Conservation (phyloP, 1,140 invertebrate genomes). For the Caligus rogercresseyi region DNA sequence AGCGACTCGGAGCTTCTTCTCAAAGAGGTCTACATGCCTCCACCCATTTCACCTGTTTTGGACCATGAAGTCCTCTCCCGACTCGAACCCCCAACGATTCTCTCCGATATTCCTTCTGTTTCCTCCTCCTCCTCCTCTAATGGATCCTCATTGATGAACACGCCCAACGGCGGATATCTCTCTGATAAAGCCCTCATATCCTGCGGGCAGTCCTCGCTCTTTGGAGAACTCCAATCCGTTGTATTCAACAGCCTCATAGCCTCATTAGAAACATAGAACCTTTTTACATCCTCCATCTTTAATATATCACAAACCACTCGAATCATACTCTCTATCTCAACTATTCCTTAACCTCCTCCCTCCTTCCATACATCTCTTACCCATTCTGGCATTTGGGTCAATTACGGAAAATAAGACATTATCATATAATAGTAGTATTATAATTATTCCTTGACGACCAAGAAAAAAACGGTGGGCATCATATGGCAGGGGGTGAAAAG, state of each 20-base stretch:
- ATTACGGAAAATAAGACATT: no score
- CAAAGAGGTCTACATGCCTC: slow-evolving; percentile 15
- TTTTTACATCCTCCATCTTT: no score
- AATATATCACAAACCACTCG: no score
- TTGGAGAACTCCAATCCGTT: slow-evolving; percentile 45
- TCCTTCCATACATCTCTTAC: no score
- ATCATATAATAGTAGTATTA: no score
- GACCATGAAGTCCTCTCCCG: not conserved
- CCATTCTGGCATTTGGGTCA: no score
- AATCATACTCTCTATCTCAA: no score
- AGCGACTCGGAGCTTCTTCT: not conserved
- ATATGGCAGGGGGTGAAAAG: no score
- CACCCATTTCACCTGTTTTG: not conserved
- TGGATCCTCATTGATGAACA: no score
- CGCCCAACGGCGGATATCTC: not conserved
- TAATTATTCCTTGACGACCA: no score
- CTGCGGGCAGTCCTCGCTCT: slow-evolving; percentile 45
- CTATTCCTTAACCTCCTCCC: no score
- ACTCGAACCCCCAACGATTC: not conserved
- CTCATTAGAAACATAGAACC: slow-evolving; percentile 47
- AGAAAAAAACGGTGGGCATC: no score
- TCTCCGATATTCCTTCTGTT: not conserved
- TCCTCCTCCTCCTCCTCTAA: not conserved
- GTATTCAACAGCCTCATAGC: slow-evolving; percentile 47
- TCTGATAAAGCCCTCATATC: slow-evolving; percentile 25